Evolutionary conservation across 2,797 vertebrate species (phyloP), one percentile per base, ranked within the genome.

Genomic region (Ctenopoma multispine): DNA sequence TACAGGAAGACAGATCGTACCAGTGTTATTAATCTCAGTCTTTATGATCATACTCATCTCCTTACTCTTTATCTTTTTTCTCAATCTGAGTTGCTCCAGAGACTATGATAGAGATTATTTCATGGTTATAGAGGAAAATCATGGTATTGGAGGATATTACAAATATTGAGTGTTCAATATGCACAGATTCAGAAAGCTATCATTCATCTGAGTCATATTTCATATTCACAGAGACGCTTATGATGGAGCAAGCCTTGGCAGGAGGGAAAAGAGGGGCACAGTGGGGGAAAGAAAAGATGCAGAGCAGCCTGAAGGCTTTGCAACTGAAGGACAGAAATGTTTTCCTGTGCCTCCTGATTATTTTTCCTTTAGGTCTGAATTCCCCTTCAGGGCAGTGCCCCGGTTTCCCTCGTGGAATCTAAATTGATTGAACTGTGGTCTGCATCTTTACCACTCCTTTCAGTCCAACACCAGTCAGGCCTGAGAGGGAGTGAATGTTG

Each of bases 31-130:
- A 76, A 86, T 80, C 68, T 56, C 40, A 51, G 31, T n/a, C 34
- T 62, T 82, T 67, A 80, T 83, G 56, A 86, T 81, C 64, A 70
- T 55, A 51, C 73, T 77, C 61, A 77, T 79, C 61, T 83, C 67
- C 78, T 85, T 75, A 80, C 71, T 75, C 71, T 80, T 47, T 24
- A 73, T 67, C 49, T 65, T 65, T 77, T 48, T 5, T 44, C 4
- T 38, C 49, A 44, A 60, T 67, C 44, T 27, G 54, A 72, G 49
- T 66, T 18, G n/a, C 54, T 72, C 65, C 53, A 46, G 49, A 60
- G 46, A 44, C 67, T 58, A 6, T 49, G 60, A 71, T 24, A 63
- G 65, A 77, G 62, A 82, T 77, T 50, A 81, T 31, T 68, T 23
- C 49, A 50, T 34, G 41, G 51, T 6, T 69, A 51, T 43, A 38